Conservation (phyloP, 2,113 vertebrate genomes). For the Pollachius pollachius region DNA sequence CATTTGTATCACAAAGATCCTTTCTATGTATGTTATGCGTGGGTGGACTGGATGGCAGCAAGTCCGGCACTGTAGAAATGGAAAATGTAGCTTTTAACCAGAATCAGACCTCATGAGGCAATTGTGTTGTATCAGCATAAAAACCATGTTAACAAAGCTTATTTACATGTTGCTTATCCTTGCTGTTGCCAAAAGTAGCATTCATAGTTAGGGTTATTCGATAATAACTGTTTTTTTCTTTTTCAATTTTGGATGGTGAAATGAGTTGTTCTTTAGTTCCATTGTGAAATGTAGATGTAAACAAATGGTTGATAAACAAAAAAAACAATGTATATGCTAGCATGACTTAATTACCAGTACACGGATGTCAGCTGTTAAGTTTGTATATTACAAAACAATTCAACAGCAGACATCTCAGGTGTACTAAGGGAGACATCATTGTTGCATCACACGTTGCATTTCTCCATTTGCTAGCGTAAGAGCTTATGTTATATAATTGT, state of each 20-base stretch:
- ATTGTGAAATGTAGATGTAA: too few species aligned
- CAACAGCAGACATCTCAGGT: too few species aligned
- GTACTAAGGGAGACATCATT: too few species aligned
- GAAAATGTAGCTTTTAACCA: background rate
- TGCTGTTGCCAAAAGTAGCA: slow-evolving; percentile 1
- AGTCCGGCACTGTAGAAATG: background rate
- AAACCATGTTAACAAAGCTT: too few species aligned
- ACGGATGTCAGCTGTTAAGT: too few species aligned
- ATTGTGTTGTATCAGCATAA: too few species aligned
- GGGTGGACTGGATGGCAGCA: background rate
- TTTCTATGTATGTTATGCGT: background rate
- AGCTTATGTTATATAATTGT: background rate
- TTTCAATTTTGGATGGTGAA: background rate
- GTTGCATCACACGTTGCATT: background rate
- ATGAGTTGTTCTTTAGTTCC: background rate
- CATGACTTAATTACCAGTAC: too few species aligned
- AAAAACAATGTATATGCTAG: too few species aligned
- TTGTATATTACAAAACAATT: too few species aligned
- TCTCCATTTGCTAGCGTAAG: background rate
- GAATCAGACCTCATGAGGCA: background rate
- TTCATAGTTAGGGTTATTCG: background rate
- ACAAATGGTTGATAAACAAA: too few species aligned
- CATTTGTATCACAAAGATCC: background rate
- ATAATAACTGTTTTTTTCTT: background rate
- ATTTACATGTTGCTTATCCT: background rate